phyloP scores from a whole-genome alignment of 2,797 vertebrate genomes.

The Sarcoramphus papa region DNA sequence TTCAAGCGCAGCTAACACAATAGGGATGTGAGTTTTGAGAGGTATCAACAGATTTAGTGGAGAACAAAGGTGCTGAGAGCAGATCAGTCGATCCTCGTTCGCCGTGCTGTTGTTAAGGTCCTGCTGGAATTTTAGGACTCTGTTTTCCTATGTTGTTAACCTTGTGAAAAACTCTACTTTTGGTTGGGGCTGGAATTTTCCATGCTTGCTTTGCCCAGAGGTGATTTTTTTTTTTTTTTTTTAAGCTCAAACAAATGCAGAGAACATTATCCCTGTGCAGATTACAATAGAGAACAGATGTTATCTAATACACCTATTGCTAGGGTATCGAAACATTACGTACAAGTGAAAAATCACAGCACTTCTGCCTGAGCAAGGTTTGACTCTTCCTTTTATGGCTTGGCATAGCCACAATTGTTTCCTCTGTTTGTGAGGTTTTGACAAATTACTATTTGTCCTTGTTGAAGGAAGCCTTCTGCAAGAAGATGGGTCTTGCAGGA shows the following conservation, averaged over 20 bases:
- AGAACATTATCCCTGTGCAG: not conserved
- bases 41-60: not conserved
- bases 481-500: not conserved
- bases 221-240: not conserved
- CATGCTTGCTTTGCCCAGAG: not conserved
- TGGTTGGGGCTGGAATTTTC: constrained; percentile 1
- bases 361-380: not conserved
- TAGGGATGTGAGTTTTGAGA: not conserved
- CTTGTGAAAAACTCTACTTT: not conserved
- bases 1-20: not conserved
- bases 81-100: accelerated
- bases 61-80: not conserved
- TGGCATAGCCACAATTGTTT: not conserved
- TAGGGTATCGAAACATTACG: accelerated
- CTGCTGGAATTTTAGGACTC: not conserved
- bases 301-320: not conserved
- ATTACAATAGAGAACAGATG: not conserved
- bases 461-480: not conserved
- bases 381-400: not conserved
- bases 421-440: not conserved
- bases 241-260: not conserved
- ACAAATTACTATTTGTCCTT: not conserved
- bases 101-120: not conserved
- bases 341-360: not conserved
- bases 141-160: not conserved